Base-by-base conservation (phyloP, 2,113 vertebrate species). In the Meleagris gallopavo region DNA sequence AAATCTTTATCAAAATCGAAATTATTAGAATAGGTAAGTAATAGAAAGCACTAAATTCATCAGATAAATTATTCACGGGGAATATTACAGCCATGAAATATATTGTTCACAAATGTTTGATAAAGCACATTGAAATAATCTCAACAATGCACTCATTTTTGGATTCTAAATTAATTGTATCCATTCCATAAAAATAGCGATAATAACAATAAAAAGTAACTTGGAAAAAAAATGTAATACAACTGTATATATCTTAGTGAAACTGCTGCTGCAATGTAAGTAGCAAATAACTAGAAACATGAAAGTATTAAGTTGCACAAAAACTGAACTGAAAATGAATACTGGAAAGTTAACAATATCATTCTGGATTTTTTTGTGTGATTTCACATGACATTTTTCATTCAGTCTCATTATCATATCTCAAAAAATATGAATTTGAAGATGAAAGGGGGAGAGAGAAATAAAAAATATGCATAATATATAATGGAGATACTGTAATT, bases 1-100 rank as follows among this genome's bases (percentile, higher is more conserved):
- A 90, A 65, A 76, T 74, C 50, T 66, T 81, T 61, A 92, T 41
- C 73, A 80, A 95, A 90, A 88, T 32, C n/a, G 62, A 88, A 93
- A 95, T 41, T 27, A 61, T 5, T 81, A 61, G 15, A 65, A 16
- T 65, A 3, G 25, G 8, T 32, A 61, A 89, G 32, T 95, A 67
- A 60, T 27, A 75, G 60, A 62, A 83, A 89, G 15, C 67, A 86
- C 13, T 81, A 74, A 87, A 61, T 61, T 41, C 2, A 50, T 50
- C 40, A 77, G 24, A 45, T 61, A 77, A 91, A 78, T 87, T 90
- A 69, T 90, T 93, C 36, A 78, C 15, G 61, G 34, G 24, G 80
- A 91, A 82, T 34, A 72, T 15, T 72, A 80, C 15, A 8, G 1
- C 60, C 65, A 29, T 87, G 27, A 93, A 90, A 92, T 55, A 43